Evolutionary conservation across 2,797 vertebrate species (phyloP).

Genomic region (Limnodromus scolopaceus): DNA sequence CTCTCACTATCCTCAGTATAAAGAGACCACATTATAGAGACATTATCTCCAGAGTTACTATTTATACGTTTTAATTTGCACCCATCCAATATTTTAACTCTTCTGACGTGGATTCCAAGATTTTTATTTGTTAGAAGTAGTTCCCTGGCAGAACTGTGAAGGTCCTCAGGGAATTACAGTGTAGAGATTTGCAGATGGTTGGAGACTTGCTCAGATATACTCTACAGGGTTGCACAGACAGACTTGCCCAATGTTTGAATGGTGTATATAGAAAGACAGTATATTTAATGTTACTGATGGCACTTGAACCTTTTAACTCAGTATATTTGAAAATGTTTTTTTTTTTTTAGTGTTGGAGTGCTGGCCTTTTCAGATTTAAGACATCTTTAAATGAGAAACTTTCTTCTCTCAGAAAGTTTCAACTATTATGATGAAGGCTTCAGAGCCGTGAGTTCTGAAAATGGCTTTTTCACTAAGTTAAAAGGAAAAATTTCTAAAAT

Average conservation of each 20-base stretch:
- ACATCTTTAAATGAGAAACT: background rate
- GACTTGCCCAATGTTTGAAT: background rate
- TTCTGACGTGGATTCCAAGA: background rate
- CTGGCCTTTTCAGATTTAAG: background rate
- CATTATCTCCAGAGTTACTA: background rate
- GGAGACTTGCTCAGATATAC: background rate
- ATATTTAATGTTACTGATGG: background rate
- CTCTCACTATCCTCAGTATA: background rate
- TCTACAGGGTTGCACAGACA: background rate
- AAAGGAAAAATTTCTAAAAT: background rate
- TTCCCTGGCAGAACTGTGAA: background rate
- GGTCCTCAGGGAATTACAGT: background rate
- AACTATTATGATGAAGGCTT: background rate
- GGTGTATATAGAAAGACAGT: background rate
- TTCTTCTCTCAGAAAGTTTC: background rate
- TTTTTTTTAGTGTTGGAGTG: background rate
- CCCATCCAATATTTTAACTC: background rate
- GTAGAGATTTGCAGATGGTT: background rate
- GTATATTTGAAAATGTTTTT: background rate
- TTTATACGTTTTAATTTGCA: slow-evolving; percentile 31
- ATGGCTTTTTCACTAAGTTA: background rate
- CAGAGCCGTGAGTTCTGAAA: background rate
- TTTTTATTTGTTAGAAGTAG: slow-evolving; percentile 8
- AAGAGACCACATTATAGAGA: background rate
- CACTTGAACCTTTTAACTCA: background rate